Evolutionary conservation across 1,140 invertebrate genomes (phyloP).

Genomic region (Saccostrea glomerata): DNA sequence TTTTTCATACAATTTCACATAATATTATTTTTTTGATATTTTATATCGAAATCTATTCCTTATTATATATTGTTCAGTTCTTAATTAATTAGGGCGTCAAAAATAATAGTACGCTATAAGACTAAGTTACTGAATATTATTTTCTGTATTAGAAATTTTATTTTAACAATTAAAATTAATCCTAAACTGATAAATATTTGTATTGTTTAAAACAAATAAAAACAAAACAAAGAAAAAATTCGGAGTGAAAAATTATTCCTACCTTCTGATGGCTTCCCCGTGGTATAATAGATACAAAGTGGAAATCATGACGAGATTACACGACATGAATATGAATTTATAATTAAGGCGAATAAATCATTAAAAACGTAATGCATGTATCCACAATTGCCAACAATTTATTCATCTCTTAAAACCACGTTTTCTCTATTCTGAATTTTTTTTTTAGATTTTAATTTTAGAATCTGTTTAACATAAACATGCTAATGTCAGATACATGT

Average conservation of each 20-base stretch:
- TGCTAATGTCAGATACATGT: too few species aligned
- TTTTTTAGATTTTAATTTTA: background rate
- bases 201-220: background rate
- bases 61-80: too few species aligned
- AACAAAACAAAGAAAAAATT: background rate
- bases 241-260: background rate
- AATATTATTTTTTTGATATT: too few species aligned
- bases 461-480: too few species aligned
- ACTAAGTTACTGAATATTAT: background rate
- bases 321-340: slow-evolving; percentile 12
- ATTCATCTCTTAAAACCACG: slow-evolving; percentile 7
- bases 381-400: slow-evolving; percentile 20
- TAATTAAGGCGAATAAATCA: slow-evolving; percentile 21
- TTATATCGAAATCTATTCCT: too few species aligned
- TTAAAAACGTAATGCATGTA: background rate
- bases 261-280: background rate
- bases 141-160: background rate
- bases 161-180: background rate
- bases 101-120: too few species aligned
- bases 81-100: too few species aligned
- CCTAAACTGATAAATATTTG: background rate
- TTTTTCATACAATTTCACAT: too few species aligned
- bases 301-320: slow-evolving; percentile 22
- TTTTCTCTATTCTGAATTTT: background rate
- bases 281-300: background rate